Evolutionary conservation across 53 echinoderm and acorn worm species (phyloP).

Genomic region (Antedon mediterranea): DNA sequence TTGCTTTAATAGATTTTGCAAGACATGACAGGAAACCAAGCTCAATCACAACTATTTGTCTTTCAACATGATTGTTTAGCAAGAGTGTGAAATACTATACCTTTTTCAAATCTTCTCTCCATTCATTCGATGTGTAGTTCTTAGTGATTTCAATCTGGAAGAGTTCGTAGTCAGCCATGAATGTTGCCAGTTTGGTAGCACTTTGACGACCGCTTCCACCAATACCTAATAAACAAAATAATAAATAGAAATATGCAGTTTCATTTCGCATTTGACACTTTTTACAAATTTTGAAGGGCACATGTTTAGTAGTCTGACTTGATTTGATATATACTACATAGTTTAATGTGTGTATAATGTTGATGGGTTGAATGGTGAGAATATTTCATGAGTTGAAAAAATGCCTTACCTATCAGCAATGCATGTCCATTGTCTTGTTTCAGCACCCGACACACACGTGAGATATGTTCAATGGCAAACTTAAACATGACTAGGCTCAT

Average conservation of each 20-base stretch:
- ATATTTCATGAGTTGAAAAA: no score
- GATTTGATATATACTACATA: no score
- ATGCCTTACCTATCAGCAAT: constrained; percentile 79
- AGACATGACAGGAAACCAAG: background rate
- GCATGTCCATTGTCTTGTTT: constrained; percentile 97
- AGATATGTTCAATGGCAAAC: constrained; percentile 99
- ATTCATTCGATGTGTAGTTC: constrained; percentile 88
- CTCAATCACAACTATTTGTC: background rate
- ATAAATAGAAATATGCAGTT: no score
- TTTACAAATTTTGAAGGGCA: no score
- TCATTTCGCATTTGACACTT: no score
- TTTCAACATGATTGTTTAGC: background rate
- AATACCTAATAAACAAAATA: no score
- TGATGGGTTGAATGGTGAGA: no score
- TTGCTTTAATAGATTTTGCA: background rate
- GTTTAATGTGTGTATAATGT: no score
- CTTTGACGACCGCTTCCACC: constrained; percentile 98
- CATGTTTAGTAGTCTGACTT: no score
- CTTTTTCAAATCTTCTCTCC: constrained; percentile 89
- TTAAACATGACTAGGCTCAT: constrained; percentile 99
- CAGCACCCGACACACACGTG: constrained; percentile 77
- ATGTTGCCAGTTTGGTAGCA: constrained; percentile 79
- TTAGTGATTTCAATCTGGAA: constrained; percentile 97
- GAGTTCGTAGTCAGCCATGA: constrained; percentile 95
- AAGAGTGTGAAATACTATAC: no score